These are phyloP conservation scores for Bradypus variegatus DNA, from an alignment of 2,797 vertebrate genomes.

Conservation along the genomic window DNA sequence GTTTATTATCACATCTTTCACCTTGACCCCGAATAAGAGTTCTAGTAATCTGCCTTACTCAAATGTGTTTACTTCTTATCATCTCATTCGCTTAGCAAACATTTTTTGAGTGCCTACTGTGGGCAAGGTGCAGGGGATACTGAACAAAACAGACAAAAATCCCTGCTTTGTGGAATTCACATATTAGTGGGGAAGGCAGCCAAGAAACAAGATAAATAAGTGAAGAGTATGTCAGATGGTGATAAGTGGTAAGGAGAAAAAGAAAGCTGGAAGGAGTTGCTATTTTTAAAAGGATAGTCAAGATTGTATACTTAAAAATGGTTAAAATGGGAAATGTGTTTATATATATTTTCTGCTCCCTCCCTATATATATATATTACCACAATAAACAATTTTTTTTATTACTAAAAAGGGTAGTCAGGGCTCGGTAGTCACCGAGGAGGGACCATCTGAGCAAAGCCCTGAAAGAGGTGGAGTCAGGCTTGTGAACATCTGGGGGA, in stretches of 20 bases:
- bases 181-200: not conserved
- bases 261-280: not conserved
- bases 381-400: too few relatives aligned
- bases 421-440: not conserved
- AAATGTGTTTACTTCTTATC: not conserved
- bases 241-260: not conserved
- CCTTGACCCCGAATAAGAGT: not conserved
- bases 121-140: not conserved
- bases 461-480: not conserved
- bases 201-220: slow-evolving; percentile 1
- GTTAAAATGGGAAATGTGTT: too few relatives aligned
- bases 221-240: not conserved
- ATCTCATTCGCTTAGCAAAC: slow-evolving; percentile 17
- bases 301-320: too few relatives aligned
- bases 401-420: not conserved
- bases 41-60: not conserved
- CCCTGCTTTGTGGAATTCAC: not conserved
- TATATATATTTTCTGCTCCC: too few relatives aligned
- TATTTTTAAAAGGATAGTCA: not conserved
- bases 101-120: not conserved
- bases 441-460: not conserved
- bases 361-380: too few relatives aligned
- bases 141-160: not conserved
- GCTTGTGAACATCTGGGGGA: not conserved
- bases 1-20: not conserved